phyloP scores from a whole-genome alignment of 2,888 invertebrate genomes.

The Oscheius onirici region DNA sequence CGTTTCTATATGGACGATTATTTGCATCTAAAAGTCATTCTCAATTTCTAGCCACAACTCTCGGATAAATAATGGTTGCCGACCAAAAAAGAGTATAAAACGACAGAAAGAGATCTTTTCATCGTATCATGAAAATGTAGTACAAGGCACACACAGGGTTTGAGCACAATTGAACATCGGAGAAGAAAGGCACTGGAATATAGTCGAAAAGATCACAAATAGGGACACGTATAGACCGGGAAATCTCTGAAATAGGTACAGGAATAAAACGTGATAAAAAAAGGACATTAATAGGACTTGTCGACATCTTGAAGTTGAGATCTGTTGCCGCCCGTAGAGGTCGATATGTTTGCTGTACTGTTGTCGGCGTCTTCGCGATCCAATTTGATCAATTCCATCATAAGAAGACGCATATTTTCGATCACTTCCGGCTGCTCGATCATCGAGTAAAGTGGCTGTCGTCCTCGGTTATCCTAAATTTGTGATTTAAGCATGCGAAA shows the following conservation, averaged over 20 bases:
- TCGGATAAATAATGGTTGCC: neutral
- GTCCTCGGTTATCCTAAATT: conserved; percentile 23
- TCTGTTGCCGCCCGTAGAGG: no score
- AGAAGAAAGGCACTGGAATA: no score
- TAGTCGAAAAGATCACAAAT: no score
- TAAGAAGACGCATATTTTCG: conserved; percentile 12
- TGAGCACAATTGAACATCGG: no score
- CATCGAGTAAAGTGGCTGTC: conserved; percentile 18
- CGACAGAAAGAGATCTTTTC: neutral
- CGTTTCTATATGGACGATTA: conserved; percentile 26
- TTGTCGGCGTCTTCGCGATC: neutral
- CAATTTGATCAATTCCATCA: neutral
- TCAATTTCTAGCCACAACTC: neutral
- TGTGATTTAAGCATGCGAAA: no score
- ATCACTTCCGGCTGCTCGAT: conserved; percentile 9
- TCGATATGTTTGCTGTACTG: no score
- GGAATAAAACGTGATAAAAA: no score
- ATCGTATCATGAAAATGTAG: neutral
- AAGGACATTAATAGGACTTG: no score
- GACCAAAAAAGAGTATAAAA: neutral
- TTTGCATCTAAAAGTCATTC: neutral
- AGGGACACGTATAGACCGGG: no score
- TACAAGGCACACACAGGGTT: neutral
- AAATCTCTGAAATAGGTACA: no score
- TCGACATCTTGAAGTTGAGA: no score